Conservation (phyloP, 2,113 vertebrate species). For the Syngnathus typhle region DNA sequence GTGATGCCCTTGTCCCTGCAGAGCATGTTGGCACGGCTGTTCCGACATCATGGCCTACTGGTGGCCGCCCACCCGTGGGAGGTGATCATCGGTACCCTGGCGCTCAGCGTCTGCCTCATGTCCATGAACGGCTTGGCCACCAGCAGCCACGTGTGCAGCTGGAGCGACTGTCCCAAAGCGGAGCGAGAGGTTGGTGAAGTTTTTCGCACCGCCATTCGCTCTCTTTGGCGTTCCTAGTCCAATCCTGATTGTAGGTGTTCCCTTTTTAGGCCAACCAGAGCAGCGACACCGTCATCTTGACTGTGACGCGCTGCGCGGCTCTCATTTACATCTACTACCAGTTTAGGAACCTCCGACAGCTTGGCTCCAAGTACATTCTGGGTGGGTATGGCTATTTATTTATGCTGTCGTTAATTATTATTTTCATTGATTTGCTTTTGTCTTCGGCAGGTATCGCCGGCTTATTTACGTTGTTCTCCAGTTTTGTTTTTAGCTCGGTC, state of each 20-base stretch:
- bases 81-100: slow-evolving; percentile 90
- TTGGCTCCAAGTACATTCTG: slow-evolving; percentile 97
- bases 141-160: slow-evolving; percentile 82
- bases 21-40: slow-evolving; percentile 82
- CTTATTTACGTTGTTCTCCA: slow-evolving; percentile 96
- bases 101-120: slow-evolving; percentile 86
- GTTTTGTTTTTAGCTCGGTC: slow-evolving; percentile 95
- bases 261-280: slow-evolving; percentile 78
- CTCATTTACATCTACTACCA: slow-evolving; percentile 98
- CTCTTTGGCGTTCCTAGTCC: too few species aligned
- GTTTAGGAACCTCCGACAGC: slow-evolving; percentile 90
- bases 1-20: not conserved
- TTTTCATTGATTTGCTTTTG: not conserved
- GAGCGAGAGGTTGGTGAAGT: slow-evolving; percentile 77
- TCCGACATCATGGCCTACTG: slow-evolving; percentile 85
- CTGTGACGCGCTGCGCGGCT: slow-evolving; percentile 92
- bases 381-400: slow-evolving; percentile 76
- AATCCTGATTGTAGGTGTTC: not conserved
- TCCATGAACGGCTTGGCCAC: slow-evolving; percentile 88
- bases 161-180: slow-evolving; percentile 86
- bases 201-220: too few species aligned
- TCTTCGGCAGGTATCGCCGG: slow-evolving; percentile 84
- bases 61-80: slow-evolving; percentile 94
- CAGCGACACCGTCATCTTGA: slow-evolving; percentile 90
- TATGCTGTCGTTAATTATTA: not conserved